Conservation (phyloP, 1,140 invertebrate genomes). For the Zaprionus africanus region DNA sequence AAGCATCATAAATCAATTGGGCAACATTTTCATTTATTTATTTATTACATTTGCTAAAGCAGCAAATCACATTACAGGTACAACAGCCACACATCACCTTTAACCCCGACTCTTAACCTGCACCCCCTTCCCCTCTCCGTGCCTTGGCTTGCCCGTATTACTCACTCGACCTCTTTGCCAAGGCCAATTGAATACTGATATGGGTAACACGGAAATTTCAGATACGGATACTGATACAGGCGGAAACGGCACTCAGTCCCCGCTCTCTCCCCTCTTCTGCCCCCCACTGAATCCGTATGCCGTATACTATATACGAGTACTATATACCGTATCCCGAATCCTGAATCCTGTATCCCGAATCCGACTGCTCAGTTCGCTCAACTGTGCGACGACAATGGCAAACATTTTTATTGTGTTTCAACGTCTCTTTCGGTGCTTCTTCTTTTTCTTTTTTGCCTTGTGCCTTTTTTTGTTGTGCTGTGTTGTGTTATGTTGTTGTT, state of each 20-base stretch:
- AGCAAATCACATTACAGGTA: slow-evolving; percentile 45
- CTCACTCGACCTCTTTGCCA: background rate
- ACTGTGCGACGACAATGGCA: slow-evolving; percentile 63
- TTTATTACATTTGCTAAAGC: slow-evolving; percentile 45
- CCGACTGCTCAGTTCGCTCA: slow-evolving; percentile 27
- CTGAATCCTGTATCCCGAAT: background rate
- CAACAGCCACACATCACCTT: background rate
- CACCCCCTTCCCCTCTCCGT: background rate
- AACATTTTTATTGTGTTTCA: slow-evolving; percentile 72
- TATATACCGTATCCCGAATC: no score
- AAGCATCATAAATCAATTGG: slow-evolving; percentile 43
- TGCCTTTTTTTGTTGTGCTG: background rate
- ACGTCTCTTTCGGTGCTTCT: slow-evolving; percentile 36
- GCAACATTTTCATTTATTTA: slow-evolving; percentile 48
- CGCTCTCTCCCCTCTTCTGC: background rate
- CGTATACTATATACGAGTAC: background rate
- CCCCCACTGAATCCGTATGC: background rate
- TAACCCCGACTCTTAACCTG: background rate
- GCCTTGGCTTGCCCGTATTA: background rate
- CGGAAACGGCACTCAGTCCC: slow-evolving; percentile 12
- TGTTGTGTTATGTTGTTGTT: background rate
- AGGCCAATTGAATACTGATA: slow-evolving; percentile 45
- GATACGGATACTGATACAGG: slow-evolving; percentile 27
- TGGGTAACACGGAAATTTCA: slow-evolving; percentile 36
- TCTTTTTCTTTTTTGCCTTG: slow-evolving; percentile 16